Conservation (phyloP, 2,888 invertebrate species). For the Sphecodes monilicornis region DNA sequence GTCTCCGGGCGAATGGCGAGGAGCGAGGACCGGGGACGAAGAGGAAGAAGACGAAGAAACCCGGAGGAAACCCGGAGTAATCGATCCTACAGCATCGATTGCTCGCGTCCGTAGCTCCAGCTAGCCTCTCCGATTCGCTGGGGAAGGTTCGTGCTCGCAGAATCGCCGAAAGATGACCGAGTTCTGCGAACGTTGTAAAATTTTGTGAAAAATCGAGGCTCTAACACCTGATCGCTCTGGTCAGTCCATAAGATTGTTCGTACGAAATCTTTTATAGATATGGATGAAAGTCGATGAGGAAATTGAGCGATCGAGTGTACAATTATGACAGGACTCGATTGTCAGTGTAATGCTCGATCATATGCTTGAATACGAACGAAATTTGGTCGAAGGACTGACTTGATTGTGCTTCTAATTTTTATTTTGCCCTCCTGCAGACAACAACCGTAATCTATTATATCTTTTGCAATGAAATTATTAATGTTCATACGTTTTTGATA, state of each 20-base stretch:
- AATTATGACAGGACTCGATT: not conserved
- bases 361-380: not conserved
- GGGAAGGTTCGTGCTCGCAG: slow-evolving; percentile 71
- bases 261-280: not conserved
- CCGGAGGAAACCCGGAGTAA: slow-evolving; percentile 24
- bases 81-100: slow-evolving; percentile 63
- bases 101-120: slow-evolving; percentile 73
- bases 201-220: slow-evolving; percentile 1
- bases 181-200: not conserved
- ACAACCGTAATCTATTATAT: not conserved
- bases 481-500: not conserved
- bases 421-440: not conserved
- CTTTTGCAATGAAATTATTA: not conserved
- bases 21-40: not conserved
- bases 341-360: not conserved
- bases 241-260: not conserved
- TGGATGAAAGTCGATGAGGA: not conserved
- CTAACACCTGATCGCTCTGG: not conserved
- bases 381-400: not conserved
- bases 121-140: slow-evolving; percentile 69
- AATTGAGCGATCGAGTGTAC: not conserved
- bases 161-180: slow-evolving; percentile 28
- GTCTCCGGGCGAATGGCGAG: slow-evolving; percentile 38
- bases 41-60: not conserved
- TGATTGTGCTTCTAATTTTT: not conserved